These are phyloP conservation scores for Naja naja DNA, from an alignment of 2,113 vertebrate genomes.

Conservation along the genomic window DNA sequence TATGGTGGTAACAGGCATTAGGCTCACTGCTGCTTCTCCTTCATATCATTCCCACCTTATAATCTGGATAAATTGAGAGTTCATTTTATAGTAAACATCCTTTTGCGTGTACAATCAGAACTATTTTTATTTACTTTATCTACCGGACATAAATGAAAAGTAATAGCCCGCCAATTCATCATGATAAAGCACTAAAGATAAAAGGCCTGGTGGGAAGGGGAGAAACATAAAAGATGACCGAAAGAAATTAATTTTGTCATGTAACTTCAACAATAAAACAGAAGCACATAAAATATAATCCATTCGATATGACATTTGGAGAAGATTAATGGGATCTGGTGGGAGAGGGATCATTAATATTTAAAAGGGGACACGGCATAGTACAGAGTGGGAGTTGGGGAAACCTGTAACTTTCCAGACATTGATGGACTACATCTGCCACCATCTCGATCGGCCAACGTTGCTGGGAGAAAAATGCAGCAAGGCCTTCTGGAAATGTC, in stretches of 20 bases:
- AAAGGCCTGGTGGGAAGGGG: background rate
- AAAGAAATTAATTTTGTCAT: background rate
- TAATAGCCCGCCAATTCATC: background rate
- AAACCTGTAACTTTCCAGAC: background rate
- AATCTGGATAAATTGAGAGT: background rate
- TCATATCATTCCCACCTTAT: background rate
- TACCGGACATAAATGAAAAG: background rate
- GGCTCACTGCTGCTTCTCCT: background rate
- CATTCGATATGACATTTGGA: background rate
- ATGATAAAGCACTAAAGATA: background rate
- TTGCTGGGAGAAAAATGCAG: background rate
- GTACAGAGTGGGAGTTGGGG: background rate
- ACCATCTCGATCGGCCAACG: background rate
- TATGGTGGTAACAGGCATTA: background rate
- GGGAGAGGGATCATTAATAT: background rate
- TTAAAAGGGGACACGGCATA: background rate
- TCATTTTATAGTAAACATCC: background rate
- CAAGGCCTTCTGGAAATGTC: background rate
- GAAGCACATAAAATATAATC: background rate
- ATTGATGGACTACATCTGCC: background rate
- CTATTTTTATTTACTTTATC: background rate
- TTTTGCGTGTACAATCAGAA: rapidly evolving
- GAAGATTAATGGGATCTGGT: background rate
- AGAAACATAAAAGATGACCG: background rate
- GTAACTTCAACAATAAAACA: background rate